phyloP scores from a whole-genome alignment of 2,888 invertebrate genomes.

The Trichacis sp. region DNA sequence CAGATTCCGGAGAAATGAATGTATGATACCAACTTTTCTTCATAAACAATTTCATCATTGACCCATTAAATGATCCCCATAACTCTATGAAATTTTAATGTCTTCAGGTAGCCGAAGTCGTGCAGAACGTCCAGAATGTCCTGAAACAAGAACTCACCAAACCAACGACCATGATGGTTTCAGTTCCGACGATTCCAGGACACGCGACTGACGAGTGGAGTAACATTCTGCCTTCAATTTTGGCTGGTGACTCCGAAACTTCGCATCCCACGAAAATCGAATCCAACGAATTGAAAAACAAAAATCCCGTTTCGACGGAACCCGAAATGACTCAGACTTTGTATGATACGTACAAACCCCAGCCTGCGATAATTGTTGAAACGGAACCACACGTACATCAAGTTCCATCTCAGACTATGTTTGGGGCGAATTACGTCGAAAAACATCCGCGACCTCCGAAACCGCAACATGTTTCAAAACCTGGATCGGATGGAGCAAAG shows the following conservation, averaged over 20 bases:
- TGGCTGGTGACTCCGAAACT: conserved; percentile 75
- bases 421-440: conserved; percentile 24
- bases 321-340: conserved; percentile 11
- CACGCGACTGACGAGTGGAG: conserved; percentile 75
- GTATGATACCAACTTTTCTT: conserved; percentile 13
- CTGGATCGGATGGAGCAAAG: conserved; percentile 8
- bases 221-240: conserved; percentile 83
- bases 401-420: conserved; percentile 26
- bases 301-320: conserved; percentile 27
- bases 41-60: neutral
- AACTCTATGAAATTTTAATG: too few relatives aligned
- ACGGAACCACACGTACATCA: conserved; percentile 38
- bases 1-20: conserved; percentile 26
- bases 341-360: conserved; percentile 36
- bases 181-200: conserved; percentile 62
- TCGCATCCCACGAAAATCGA: conserved; percentile 32
- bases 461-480: conserved; percentile 27
- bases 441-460: conserved; percentile 32
- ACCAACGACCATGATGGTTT: conserved; percentile 55
- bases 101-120: conserved; percentile 78
- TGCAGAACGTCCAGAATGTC: conserved; percentile 86
- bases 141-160: conserved; percentile 81
- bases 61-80: too few relatives aligned
- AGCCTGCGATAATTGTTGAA: conserved; percentile 34
- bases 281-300: conserved; percentile 51